Percentiles rank a stretch among this genome's conserved stretches.
These are phyloP conservation scores for Triplophysa siluroides DNA, from an alignment of 2,113 vertebrate species.

Conservation along the genomic window DNA sequence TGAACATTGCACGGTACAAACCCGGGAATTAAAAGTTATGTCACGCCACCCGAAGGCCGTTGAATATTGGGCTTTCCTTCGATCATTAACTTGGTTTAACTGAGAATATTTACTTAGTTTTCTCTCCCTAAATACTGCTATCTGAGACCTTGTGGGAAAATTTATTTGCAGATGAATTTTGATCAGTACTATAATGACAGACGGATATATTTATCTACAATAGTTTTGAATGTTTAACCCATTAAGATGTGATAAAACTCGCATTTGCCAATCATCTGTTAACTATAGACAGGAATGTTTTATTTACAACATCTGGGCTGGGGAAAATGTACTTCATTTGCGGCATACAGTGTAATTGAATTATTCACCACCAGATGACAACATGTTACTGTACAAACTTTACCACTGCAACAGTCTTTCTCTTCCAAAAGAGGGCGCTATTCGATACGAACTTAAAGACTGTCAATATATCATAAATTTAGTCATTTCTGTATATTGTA, in stretches of 20 bases:
- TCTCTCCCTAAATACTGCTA: constrained; percentile 8
- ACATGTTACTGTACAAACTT: neutral
- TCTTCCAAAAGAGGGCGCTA: neutral
- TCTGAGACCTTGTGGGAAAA: constrained; percentile 12
- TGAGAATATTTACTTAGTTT: constrained; percentile 26
- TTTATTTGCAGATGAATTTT: neutral
- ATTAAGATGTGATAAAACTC: no score
- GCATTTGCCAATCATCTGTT: no score
- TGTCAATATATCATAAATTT: neutral
- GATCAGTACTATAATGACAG: neutral
- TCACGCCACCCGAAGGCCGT: constrained; percentile 49
- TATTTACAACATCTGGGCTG: no score
- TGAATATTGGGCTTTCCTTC: constrained; percentile 24
- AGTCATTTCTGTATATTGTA: neutral
- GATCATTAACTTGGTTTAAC: constrained; percentile 54
- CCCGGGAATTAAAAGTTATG: neutral
- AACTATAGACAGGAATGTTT: no score
- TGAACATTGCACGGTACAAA: neutral
- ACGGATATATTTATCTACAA: neutral
- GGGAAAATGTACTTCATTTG: no score
- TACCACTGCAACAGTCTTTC: no score
- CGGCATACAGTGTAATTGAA: neutral
- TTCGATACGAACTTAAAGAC: no score
- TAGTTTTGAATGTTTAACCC: no score
- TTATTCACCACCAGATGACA: neutral